Percentiles rank a stretch among this genome's conserved stretches.
Evolutionary conservation across 2,888 invertebrate species (phyloP).

Genomic region (Tethea ocularis): DNA sequence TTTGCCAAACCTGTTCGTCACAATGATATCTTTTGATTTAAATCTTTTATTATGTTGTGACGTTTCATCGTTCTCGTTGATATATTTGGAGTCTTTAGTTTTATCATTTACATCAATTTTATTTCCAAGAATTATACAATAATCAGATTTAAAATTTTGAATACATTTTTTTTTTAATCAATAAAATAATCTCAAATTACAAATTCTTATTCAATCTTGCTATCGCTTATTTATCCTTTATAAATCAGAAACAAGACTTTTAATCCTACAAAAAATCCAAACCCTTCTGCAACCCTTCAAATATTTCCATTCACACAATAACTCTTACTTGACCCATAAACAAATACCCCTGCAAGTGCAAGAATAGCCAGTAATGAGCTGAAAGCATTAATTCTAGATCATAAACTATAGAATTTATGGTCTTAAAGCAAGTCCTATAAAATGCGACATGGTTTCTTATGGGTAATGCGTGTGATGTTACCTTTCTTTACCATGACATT

Average conservation of each 20-base stretch:
- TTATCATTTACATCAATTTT: neutral
- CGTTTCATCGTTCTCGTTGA: neutral
- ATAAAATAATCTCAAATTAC: neutral
- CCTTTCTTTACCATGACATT: constrained; percentile 64
- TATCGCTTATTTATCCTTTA: constrained; percentile 2
- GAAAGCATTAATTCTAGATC: constrained; percentile 77
- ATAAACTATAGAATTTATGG: constrained; percentile 79
- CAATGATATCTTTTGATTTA: neutral
- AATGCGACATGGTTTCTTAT: constrained; percentile 76
- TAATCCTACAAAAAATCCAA: constrained; percentile 14
- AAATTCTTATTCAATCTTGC: neutral
- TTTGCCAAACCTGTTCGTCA: neutral
- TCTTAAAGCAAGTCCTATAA: constrained; percentile 71
- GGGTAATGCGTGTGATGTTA: constrained; percentile 45
- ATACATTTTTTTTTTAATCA: too few relatives aligned
- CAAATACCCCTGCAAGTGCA: constrained; percentile 60
- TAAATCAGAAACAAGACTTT: constrained; percentile 7
- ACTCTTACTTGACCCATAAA: constrained; percentile 80
- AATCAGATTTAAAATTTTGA: too few relatives aligned
- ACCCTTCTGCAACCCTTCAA: constrained; percentile 37
- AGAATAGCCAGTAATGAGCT: constrained; percentile 81
- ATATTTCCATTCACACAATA: constrained; percentile 71
- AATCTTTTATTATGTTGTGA: neutral
- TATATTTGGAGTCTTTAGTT: neutral
- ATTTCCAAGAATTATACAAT: too few relatives aligned